These are phyloP conservation scores for Apodemia zela DNA, from an alignment of 2,888 invertebrate genomes.

Conservation along the genomic window DNA sequence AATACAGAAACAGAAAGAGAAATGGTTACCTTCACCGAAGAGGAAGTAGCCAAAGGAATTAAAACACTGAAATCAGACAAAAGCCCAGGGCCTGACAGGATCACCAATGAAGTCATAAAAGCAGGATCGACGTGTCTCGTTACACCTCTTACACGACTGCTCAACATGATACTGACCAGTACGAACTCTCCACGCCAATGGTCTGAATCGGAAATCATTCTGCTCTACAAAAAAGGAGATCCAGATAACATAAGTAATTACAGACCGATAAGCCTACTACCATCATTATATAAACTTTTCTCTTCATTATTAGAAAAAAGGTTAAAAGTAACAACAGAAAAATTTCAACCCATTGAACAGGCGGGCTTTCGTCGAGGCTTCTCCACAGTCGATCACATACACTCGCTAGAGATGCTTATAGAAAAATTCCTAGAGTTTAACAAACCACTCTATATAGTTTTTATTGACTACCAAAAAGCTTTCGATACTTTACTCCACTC, in stretches of 20 bases:
- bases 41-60: conserved; percentile 18
- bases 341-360: conserved; percentile 25
- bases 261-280: too few relatives aligned
- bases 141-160: conserved; percentile 21
- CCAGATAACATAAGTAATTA: too few relatives aligned
- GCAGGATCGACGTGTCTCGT: conserved; percentile 7
- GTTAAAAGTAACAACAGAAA: background rate
- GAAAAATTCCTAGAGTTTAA: conserved; percentile 31
- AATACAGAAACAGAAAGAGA: too few relatives aligned
- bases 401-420: conserved; percentile 28
- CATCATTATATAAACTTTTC: background rate
- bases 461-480: too few relatives aligned
- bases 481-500: conserved; percentile 22
- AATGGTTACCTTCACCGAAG: too few relatives aligned
- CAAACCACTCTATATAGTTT: too few relatives aligned
- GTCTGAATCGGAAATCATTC: conserved; percentile 26
- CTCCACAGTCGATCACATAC: conserved; percentile 29
- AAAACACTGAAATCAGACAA: conserved; percentile 22
- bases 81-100: conserved; percentile 23
- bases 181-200: conserved; percentile 20
- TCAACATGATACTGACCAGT: conserved; percentile 24
- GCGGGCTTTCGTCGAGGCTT: conserved; percentile 23
- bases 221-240: conserved; percentile 29
- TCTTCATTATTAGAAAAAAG: too few relatives aligned
- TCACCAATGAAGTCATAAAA: conserved; percentile 22